A percentile compares a stretch with the other conserved stretches of the same genome.
phyloP scores from a whole-genome alignment of 2,113 vertebrate genomes.

The Oncorhynchus mykiss region DNA sequence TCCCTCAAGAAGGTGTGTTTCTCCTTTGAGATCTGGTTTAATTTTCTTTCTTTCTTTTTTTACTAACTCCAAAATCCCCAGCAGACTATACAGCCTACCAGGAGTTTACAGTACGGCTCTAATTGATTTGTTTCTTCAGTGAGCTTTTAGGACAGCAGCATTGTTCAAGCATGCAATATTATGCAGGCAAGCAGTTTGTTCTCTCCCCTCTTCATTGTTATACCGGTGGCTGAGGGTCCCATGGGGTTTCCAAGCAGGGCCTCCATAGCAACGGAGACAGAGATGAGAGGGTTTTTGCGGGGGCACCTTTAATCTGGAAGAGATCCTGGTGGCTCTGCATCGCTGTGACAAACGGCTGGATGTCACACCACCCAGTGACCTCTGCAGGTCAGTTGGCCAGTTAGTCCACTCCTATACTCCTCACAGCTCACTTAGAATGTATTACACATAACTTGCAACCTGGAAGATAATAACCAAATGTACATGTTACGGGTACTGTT shows the following conservation, averaged over 20 bases:
- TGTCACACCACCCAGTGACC: background rate
- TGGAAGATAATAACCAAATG: no score
- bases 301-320: constrained; percentile 15
- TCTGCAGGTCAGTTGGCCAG: background rate
- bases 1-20: background rate
- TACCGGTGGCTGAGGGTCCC: constrained; percentile 10
- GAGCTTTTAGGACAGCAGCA: constrained; percentile 43
- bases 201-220: background rate
- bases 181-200: constrained; percentile 32
- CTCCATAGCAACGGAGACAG: constrained; percentile 50
- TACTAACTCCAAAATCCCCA: background rate
- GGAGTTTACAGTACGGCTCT: constrained; percentile 30
- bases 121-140: constrained; percentile 27
- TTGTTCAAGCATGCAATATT: constrained; percentile 42
- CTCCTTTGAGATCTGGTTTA: background rate
- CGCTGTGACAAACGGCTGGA: background rate
- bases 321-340: background rate
- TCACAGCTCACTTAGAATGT: background rate
- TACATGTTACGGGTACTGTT: no score
- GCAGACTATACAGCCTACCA: constrained; percentile 18
- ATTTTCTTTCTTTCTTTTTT: background rate
- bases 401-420: background rate
- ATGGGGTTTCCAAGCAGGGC: constrained; percentile 36
- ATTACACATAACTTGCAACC: no score
- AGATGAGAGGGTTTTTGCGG: constrained; percentile 31